Percentiles rank a stretch among this genome's conserved stretches.
Conservation (phyloP, 2,888 invertebrate genomes). For the Parnassius mnemosyne region DNA sequence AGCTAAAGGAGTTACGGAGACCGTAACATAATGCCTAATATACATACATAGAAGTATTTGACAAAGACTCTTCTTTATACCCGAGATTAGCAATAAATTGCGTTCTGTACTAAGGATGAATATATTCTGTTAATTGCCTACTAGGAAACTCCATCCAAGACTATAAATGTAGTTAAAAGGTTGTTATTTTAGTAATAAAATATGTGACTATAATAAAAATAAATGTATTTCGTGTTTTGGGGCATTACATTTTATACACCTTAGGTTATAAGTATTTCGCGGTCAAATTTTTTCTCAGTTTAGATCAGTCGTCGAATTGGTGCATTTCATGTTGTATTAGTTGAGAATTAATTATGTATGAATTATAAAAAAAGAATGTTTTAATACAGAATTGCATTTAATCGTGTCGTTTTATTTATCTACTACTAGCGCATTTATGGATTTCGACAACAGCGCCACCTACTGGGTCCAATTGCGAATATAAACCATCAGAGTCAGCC, state of each 20-base stretch:
- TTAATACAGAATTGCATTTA: conserved; percentile 24
- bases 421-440: not conserved
- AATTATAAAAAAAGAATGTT: not conserved
- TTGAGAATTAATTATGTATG: conserved; percentile 5
- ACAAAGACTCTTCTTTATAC: not conserved
- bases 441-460: no score
- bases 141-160: not conserved
- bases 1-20: no score
- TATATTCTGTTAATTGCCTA: not conserved
- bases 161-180: conserved; percentile 4
- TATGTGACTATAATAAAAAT: not conserved
- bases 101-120: not conserved
- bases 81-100: not conserved
- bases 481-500: no score
- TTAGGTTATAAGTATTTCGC: no score
- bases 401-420: conserved; percentile 8
- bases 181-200: conserved; percentile 21
- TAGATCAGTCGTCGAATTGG: not conserved
- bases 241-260: no score
- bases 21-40: no score
- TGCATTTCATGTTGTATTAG: not conserved
- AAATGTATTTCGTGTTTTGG: no score
- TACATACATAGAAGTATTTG: no score
- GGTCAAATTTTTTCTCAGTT: not conserved
- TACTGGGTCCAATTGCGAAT: no score